Evolutionary conservation across 2,888 invertebrate genomes (phyloP), one percentile per base, ranked within the genome.

Genomic region (Bembecia ichneumoniformis): DNA sequence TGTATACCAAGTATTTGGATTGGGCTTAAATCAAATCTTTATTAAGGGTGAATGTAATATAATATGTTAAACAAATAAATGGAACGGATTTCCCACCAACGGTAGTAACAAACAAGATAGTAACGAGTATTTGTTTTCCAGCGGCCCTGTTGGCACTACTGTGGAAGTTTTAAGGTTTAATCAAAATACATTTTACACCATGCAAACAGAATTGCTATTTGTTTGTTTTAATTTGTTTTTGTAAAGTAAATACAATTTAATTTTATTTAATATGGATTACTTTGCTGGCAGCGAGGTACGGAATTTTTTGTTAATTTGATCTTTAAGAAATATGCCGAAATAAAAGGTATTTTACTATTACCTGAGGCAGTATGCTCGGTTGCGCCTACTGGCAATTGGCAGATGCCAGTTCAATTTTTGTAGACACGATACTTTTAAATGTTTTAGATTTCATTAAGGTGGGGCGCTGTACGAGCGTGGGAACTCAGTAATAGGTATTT

Each of bases 81-180:
- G 62, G 62, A 62, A 66, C 65, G 81, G 82, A 71, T 77, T 83
- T 83, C 70, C 83, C 82, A 73, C 71, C 71, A 75, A 71, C 68
- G 65, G 55, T 53, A 66, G 58, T 56, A 59, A 71, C 64, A 81
- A 81, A 79, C 76, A 80, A 60, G 59, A 58, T 61, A 58, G 44
- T 47, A 35, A 44, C 13, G 16, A 14, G 44, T 44, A 11, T 44
- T 48, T 47, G 40, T 44, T 47, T 48, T 47, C 16, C 43, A 43
- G 46, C 44, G 35, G 36, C 45, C 43, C 43, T 46, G 15, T 48
- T 36, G 46, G 43, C 35, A 46, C 49, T 49, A 45, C 11, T 40
- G 40, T 40, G 13, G 13, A 40, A 14, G 5, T 40, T 3, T 14
- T 13, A 40, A 40, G n/a, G 40, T 44, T 14, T 44, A 44, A 15